Base-by-base conservation (phyloP, 2,888 invertebrate species). In the Phrixothrix hirtus region DNA sequence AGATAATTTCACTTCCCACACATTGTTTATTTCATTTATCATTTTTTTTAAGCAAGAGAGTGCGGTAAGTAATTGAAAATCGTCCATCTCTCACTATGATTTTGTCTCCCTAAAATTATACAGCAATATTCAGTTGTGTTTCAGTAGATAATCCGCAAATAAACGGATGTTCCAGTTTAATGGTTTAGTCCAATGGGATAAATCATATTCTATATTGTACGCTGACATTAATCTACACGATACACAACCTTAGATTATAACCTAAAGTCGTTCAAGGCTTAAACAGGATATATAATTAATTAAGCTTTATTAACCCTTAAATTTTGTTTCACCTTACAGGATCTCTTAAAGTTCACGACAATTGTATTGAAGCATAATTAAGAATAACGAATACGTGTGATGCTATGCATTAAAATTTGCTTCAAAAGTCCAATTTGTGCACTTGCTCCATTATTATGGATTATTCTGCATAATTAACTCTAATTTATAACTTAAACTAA, bases 211-310 rank as follows among this genome's bases (percentile, higher is more conserved):
- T 63, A 67, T 67, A 70, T 70, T 71, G 69, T 71, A 60, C 59
- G 64, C 56, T 68, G 71, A 70, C 72, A 70, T 70, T 73, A 71
- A 72, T 72, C 68, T 67, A 59, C 67, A 64, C 67, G 65, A 66
- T 68, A 64, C 67, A 64, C 61, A 63, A n/a, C 62, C 61, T 61
- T 57, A 65, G 62, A 61, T 60, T 62, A 59, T n/a, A n/a, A n/a
- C n/a, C n/a, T n/a, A n/a, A n/a, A n/a, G n/a, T n/a, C n/a, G n/a
- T n/a, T n/a, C n/a, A n/a, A n/a, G n/a, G n/a, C n/a, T n/a, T n/a
- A n/a, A n/a, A n/a, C n/a, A n/a, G n/a, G n/a, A n/a, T n/a, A n/a
- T n/a, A n/a, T n/a, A n/a, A n/a, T n/a, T n/a, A n/a, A n/a, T n/a
- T n/a, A n/a, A n/a, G n/a, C n/a, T n/a, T n/a, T n/a, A n/a, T n/a